These are phyloP conservation scores for Drosophila persimilis DNA, from an alignment of 1,140 invertebrate genomes.

Conservation along the genomic window DNA sequence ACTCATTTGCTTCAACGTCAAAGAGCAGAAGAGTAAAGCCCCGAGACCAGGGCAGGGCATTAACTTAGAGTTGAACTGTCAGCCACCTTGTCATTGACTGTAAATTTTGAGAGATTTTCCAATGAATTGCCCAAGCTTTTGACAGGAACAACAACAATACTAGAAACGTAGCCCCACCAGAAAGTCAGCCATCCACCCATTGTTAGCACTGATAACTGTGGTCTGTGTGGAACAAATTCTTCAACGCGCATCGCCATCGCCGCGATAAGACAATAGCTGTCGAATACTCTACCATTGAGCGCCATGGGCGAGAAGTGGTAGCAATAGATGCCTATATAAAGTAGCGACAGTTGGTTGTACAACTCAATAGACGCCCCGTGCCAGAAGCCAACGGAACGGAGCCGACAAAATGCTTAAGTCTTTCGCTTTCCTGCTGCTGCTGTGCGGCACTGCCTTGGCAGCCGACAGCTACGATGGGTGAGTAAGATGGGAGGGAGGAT, in stretches of 20 bases:
- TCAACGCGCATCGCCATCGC: neutral
- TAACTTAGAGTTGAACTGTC: neutral
- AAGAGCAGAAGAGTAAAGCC: neutral
- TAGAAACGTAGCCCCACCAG: slow-evolving; percentile 2
- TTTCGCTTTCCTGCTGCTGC: slow-evolving; percentile 51
- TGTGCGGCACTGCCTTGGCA: slow-evolving; percentile 53
- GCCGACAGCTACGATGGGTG: slow-evolving; percentile 65
- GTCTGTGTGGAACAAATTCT: slow-evolving; percentile 18
- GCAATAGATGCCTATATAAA: slow-evolving; percentile 41
- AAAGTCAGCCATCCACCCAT: slow-evolving; percentile 6
- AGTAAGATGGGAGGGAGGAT: slow-evolving; percentile 33
- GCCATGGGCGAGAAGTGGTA: slow-evolving; percentile 34
- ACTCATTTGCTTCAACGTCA: neutral
- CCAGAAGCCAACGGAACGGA: slow-evolving; percentile 49
- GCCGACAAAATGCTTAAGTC: slow-evolving; percentile 53
- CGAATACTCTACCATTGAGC: too few relatives aligned
- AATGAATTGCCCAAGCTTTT: slow-evolving; percentile 33
- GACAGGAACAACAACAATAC: slow-evolving; percentile 38
- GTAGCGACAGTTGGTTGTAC: slow-evolving; percentile 7
- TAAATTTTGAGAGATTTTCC: slow-evolving; percentile 69
- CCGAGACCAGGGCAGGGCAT: neutral
- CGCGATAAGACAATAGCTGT: slow-evolving; percentile 14
- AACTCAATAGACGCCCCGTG: slow-evolving; percentile 50
- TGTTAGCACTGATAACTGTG: slow-evolving; percentile 19
- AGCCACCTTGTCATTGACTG: slow-evolving; percentile 35